Evolutionary conservation across 2,888 invertebrate species (phyloP).

Genomic region (Pediacus dermestoides): DNA sequence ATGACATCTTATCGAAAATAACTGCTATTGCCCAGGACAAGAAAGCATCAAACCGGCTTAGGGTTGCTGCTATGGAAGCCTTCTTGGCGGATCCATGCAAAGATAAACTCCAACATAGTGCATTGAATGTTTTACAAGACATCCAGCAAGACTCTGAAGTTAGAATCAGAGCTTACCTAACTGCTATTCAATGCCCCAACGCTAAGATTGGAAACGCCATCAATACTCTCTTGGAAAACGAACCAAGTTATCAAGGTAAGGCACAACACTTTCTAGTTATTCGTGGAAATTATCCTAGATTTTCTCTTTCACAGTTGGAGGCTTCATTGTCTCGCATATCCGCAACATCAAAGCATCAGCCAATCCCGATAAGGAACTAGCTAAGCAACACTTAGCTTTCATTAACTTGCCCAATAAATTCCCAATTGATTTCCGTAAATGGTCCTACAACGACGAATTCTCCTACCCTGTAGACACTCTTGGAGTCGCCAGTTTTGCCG

Average conservation of each 20-base stretch:
- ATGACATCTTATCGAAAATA: slow-evolving; percentile 59
- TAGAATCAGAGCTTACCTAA: slow-evolving; percentile 81
- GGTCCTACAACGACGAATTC: slow-evolving; percentile 71
- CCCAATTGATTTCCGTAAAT: slow-evolving; percentile 74
- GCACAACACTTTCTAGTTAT: slow-evolving; percentile 7
- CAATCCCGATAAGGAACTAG: slow-evolving; percentile 66
- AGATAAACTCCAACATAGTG: slow-evolving; percentile 50
- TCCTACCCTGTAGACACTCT: slow-evolving; percentile 69
- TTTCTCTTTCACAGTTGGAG: slow-evolving; percentile 61
- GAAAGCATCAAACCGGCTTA: slow-evolving; percentile 61
- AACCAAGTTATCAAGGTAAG: slow-evolving; percentile 69
- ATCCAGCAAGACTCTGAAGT: slow-evolving; percentile 79
- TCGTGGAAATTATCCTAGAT: slow-evolving; percentile 6
- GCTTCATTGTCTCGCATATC: slow-evolving; percentile 79
- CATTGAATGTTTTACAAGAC: slow-evolving; percentile 65
- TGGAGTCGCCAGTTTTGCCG: slow-evolving; percentile 66
- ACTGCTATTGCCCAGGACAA: slow-evolving; percentile 61
- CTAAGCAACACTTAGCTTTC: slow-evolving; percentile 55
- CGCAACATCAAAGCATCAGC: slow-evolving; percentile 73
- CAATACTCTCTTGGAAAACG: slow-evolving; percentile 68
- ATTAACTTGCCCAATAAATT: slow-evolving; percentile 55
- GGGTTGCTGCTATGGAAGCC: slow-evolving; percentile 77
- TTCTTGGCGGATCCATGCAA: slow-evolving; percentile 68
- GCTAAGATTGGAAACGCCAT: slow-evolving; percentile 66
- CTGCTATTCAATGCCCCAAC: slow-evolving; percentile 71